These are phyloP conservation scores for Castor canadensis DNA, from an alignment of 2,113 vertebrate species.

Conservation along the genomic window DNA sequence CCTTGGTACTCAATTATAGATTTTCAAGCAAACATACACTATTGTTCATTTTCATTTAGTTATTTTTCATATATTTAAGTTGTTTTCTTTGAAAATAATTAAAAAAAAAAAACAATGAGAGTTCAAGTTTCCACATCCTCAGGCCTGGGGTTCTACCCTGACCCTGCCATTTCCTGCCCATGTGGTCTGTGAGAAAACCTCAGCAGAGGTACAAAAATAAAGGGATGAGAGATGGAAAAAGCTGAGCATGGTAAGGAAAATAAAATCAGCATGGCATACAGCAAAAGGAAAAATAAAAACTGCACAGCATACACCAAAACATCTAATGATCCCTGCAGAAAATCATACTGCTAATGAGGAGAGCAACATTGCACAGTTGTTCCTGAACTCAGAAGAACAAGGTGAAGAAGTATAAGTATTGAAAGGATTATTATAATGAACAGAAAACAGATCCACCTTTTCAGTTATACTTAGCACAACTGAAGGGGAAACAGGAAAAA, in stretches of 20 bases:
- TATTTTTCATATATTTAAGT: neutral
- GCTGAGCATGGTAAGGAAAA: neutral
- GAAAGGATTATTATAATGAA: neutral
- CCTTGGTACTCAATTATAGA: neutral
- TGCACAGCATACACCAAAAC: neutral
- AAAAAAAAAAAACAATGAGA: neutral
- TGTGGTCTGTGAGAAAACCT: neutral
- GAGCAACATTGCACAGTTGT: neutral
- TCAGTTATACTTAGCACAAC: neutral
- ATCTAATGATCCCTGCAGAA: neutral
- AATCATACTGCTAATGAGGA: neutral
- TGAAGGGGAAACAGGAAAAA: neutral
- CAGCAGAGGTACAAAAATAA: neutral
- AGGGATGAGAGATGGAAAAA: neutral
- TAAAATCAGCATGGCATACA: neutral
- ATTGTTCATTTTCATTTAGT: neutral
- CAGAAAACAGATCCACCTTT: neutral
- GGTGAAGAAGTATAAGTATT: neutral
- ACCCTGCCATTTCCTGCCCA: neutral
- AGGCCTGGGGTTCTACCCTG: neutral
- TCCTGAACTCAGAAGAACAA: neutral
- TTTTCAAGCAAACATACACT: neutral
- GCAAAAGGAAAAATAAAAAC: neutral
- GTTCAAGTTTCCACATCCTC: neutral
- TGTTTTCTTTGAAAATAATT: conserved; percentile 21